phyloP scores from a whole-genome alignment of 1,140 invertebrate species.

The Oscheius sp. region DNA sequence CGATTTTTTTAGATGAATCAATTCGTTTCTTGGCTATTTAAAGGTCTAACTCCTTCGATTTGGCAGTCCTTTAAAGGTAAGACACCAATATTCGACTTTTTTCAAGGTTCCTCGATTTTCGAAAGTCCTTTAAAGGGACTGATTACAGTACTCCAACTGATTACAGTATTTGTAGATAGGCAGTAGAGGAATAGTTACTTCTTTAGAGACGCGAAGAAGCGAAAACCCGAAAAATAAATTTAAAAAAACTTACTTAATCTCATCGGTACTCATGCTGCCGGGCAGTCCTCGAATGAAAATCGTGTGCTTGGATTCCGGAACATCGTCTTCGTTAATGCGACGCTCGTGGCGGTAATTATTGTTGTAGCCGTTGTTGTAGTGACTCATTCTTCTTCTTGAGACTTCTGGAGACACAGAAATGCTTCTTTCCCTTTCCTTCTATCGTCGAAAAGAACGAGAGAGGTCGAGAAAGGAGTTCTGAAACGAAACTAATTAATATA shows the following conservation, averaged over 20 bases:
- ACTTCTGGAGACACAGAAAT: too few species aligned
- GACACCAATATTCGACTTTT: neutral
- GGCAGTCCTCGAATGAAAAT: slow-evolving; percentile 35
- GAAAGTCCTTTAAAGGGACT: neutral
- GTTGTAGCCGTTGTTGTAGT: slow-evolving; percentile 3
- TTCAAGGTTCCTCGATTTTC: neutral
- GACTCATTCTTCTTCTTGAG: neutral
- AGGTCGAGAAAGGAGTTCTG: too few species aligned
- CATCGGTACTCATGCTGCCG: slow-evolving; percentile 15
- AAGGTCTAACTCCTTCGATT: too few species aligned
- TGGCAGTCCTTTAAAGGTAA: too few species aligned
- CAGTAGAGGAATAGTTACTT: neutral
- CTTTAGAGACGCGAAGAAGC: neutral
- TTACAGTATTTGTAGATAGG: neutral
- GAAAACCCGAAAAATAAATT: neutral
- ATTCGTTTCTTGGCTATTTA: too few species aligned
- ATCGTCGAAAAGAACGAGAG: too few species aligned
- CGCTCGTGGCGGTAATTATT: neutral
- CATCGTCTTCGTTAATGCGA: slow-evolving; percentile 25
- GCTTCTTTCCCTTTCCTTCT: too few species aligned
- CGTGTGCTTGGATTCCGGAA: slow-evolving; percentile 33
- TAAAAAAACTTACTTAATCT: slow-evolving; percentile 24
- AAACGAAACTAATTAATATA: too few species aligned
- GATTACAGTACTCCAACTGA: too few species aligned
- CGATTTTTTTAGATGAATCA: too few species aligned